phyloP scores from a whole-genome alignment of 2,113 vertebrate genomes.

The Cyphomyrus plagiostoma region DNA sequence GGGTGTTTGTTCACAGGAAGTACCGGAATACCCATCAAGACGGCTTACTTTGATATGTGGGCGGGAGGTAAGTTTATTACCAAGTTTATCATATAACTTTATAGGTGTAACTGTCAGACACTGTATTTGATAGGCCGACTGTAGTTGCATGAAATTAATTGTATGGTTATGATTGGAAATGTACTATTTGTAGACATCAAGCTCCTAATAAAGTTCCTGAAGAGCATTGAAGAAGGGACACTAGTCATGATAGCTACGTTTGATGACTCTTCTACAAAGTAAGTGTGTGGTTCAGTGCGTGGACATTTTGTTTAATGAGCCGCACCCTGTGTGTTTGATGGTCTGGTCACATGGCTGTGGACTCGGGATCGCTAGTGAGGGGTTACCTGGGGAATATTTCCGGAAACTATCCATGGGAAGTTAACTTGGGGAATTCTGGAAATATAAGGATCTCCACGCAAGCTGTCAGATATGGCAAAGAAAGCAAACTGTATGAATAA shows the following conservation, averaged over 20 bases:
- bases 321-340: neutral
- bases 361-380: neutral
- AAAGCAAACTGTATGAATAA: neutral
- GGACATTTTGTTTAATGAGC: neutral
- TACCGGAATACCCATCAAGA: constrained; percentile 71
- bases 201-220: constrained; percentile 79
- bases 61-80: constrained; percentile 74
- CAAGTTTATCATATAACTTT: neutral
- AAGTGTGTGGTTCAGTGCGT: constrained; percentile 35
- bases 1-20: constrained; percentile 57
- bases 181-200: constrained; percentile 67
- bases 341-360: neutral
- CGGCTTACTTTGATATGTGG: constrained; percentile 86
- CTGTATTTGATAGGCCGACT: neutral
- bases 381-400: neutral
- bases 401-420: neutral
- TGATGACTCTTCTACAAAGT: constrained; percentile 89
- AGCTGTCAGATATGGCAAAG: neutral
- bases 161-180: neutral
- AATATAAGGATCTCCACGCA: too few relatives aligned
- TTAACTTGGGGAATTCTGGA: neutral
- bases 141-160: neutral
- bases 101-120: neutral
- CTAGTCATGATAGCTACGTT: constrained; percentile 90
- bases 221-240: constrained; percentile 78